These are phyloP conservation scores for Pampusana beccarii DNA, from an alignment of 2,113 vertebrate genomes.

Conservation along the genomic window DNA sequence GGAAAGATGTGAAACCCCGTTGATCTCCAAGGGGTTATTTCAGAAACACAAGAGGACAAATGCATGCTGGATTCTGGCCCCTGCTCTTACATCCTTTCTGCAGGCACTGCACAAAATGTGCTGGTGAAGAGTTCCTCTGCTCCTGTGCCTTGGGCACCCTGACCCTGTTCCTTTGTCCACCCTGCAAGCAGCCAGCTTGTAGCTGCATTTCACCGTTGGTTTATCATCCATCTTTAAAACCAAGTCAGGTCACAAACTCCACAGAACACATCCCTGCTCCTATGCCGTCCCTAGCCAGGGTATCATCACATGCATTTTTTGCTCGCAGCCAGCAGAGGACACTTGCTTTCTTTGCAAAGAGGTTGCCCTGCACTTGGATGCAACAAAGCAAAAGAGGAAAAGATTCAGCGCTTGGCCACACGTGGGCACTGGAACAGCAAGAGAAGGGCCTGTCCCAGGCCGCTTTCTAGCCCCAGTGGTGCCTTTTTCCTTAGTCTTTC, in stretches of 20 bases:
- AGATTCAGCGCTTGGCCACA: background rate
- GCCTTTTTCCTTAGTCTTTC: background rate
- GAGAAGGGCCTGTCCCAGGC: background rate
- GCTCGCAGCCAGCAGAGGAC: constrained; percentile 56
- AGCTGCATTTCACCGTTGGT: background rate
- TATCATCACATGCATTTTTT: background rate
- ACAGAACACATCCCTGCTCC: background rate
- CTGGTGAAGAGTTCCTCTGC: background rate
- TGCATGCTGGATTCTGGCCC: background rate
- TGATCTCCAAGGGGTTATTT: constrained; percentile 54
- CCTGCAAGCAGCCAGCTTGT: background rate
- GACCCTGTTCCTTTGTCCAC: background rate
- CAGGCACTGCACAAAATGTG: background rate
- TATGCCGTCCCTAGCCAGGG: background rate
- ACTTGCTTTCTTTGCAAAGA: background rate
- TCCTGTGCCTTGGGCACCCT: background rate
- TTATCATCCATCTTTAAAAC: background rate
- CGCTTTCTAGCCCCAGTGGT: background rate
- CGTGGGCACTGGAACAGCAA: background rate
- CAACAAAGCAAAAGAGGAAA: background rate
- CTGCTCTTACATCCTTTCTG: background rate
- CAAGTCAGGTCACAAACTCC: background rate
- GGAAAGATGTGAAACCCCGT: constrained; percentile 50
- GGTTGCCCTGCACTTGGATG: background rate
- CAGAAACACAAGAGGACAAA: constrained; percentile 22